phyloP scores from a whole-genome alignment of 2,113 vertebrate species.

The Ibidorhyncha struthersii region DNA sequence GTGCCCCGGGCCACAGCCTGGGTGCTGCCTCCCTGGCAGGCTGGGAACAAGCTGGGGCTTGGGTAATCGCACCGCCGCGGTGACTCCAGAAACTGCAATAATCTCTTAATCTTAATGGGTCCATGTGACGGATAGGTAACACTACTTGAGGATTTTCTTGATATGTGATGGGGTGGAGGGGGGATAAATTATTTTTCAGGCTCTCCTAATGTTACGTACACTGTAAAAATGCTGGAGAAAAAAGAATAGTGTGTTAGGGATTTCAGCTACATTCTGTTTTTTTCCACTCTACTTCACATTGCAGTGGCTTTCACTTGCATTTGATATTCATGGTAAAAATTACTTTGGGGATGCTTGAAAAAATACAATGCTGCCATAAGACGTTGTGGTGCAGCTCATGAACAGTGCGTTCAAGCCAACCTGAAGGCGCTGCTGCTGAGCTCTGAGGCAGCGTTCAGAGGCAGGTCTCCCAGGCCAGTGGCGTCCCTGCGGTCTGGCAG shows the following conservation, averaged over 20 bases:
- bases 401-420: not conserved
- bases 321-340: not conserved
- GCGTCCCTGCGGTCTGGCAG: not conserved
- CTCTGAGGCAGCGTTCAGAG: not conserved
- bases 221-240: not conserved
- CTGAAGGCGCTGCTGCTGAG: no score
- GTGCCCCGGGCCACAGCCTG: not conserved
- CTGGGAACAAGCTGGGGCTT: not conserved
- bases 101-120: not conserved
- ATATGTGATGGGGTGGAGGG: not conserved
- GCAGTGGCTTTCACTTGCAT: not conserved
- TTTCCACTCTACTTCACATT: not conserved
- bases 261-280: not conserved
- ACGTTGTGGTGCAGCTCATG: fast-evolving
- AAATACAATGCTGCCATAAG: not conserved
- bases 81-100: constrained; percentile 18
- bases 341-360: not conserved
- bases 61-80: not conserved
- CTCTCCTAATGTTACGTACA: not conserved
- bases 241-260: fast-evolving
- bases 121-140: not conserved
- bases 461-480: not conserved
- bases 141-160: not conserved
- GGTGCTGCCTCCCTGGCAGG: not conserved
- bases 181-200: not conserved